Base-by-base conservation (phyloP, 2,888 invertebrate genomes). In the Theretra japonica region DNA sequence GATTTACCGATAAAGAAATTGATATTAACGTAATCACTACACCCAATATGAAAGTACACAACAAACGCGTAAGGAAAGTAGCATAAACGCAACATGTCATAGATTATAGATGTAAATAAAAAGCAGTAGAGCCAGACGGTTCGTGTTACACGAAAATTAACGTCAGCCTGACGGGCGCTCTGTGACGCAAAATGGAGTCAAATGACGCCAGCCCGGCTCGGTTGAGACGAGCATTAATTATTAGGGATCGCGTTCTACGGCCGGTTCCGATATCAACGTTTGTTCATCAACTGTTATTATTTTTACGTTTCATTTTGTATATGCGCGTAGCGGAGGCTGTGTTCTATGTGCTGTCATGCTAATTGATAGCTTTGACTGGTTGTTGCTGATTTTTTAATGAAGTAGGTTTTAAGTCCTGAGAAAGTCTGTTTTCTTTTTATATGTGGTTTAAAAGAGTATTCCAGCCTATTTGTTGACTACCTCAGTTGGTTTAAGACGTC, bases 121-220 rank as follows among this genome's bases (percentile, higher is more conserved):
- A 81, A 82, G 70, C 73, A 76, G 76, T 82, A 81, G 75, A 77
- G 72, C 82, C 89, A 90, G 90, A 89, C 88, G 87, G 81, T 80
- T 92, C 89, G 75, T 77, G 85, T 93, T 91, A 81, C 92, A 86
- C 88, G 85, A 90, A 91, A 91, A 90, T 88, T 85, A 89, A 88
- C 91, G 88, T 87, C 88, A 86, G 83, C 76, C 82, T 82, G 85
- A 80, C 82, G 80, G 81, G 80, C 77, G 79, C 80, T 78, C 80
- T 83, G 81, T 84, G 86, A 85, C 82, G 82, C 80, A 82, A 76
- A 74, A 53, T 48, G 72, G 72, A 74, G 72, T 70, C 68, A 41
- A n/a, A 60, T 73, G 80, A 82, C 86, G 79, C 76, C 81, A 76
- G 79, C 73, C 71, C 82, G 83, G 84, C 84, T 84, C 85, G 81